phyloP scores from a whole-genome alignment of 2,797 vertebrate genomes.

The Chloroceryle inda region DNA sequence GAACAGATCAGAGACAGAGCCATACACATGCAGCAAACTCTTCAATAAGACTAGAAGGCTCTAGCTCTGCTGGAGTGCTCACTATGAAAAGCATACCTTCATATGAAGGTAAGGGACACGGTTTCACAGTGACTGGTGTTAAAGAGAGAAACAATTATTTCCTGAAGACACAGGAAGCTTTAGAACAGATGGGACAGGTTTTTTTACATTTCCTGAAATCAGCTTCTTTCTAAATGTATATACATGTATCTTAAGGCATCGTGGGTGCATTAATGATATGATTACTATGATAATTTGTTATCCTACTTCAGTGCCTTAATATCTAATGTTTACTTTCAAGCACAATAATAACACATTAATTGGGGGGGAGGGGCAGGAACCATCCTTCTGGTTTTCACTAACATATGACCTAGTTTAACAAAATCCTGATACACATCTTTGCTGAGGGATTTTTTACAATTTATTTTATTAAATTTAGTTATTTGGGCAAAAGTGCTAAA shows the following conservation, averaged over 20 bases:
- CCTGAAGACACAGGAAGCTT: not conserved
- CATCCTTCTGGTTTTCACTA: not conserved
- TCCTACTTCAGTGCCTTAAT: not conserved
- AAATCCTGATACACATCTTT: not conserved
- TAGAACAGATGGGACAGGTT: not conserved
- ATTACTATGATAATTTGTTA: not conserved
- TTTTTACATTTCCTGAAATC: not conserved
- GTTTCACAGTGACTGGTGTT: not conserved
- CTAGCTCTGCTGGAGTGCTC: not conserved
- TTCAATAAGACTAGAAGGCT: not conserved
- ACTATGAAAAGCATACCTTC: not conserved
- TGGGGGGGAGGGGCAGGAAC: not conserved
- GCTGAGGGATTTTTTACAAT: not conserved
- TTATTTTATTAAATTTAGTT: not conserved
- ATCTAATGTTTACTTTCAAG: not conserved
- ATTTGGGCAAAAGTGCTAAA: not conserved
- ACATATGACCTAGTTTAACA: not conserved
- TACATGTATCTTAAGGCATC: not conserved
- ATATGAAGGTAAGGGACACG: not conserved
- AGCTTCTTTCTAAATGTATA: not conserved
- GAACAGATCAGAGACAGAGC: not conserved
- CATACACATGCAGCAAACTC: not conserved
- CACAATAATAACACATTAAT: not conserved
- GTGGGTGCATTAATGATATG: not conserved
- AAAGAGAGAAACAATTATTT: not conserved